Conservation (phyloP, 2,113 vertebrate species). For the Anolis carolinensis region DNA sequence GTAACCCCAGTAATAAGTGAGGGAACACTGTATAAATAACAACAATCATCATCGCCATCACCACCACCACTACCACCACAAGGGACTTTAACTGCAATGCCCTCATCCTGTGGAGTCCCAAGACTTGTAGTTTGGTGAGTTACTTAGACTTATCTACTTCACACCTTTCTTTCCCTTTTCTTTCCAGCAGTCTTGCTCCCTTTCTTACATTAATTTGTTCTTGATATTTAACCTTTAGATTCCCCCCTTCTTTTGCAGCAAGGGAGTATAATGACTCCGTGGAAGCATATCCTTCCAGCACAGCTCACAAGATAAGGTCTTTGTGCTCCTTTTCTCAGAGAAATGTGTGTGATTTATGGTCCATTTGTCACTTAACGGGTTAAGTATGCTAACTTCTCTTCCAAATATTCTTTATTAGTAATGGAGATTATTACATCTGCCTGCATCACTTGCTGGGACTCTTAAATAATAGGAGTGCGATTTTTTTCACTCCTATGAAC, state of each 20-base stretch:
- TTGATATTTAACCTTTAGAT: constrained; percentile 66
- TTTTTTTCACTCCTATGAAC: constrained; percentile 46
- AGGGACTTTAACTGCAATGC: too few relatives aligned
- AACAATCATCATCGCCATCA: too few relatives aligned
- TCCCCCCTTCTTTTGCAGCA: constrained; percentile 44
- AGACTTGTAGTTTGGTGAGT: too few relatives aligned
- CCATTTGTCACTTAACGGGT: constrained; percentile 59
- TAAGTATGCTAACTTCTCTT: constrained; percentile 59
- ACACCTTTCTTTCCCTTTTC: too few relatives aligned
- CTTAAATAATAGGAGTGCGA: constrained; percentile 56
- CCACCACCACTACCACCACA: too few relatives aligned
- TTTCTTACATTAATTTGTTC: constrained; percentile 57
- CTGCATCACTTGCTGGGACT: constrained; percentile 55
- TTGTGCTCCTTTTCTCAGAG: constrained; percentile 35
- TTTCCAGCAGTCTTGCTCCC: constrained; percentile 6
- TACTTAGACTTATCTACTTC: too few relatives aligned
- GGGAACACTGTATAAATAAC: too few relatives aligned
- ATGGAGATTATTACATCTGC: constrained; percentile 44
- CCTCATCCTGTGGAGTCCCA: too few relatives aligned
- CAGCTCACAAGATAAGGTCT: constrained; percentile 46
- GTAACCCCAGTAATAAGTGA: too few relatives aligned
- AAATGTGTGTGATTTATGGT: constrained; percentile 62
- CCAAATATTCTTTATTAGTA: constrained; percentile 53
- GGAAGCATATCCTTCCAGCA: constrained; percentile 50
- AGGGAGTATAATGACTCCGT: constrained; percentile 57